Base-by-base conservation (phyloP, 2,113 vertebrate species). In the Muntiacus muntjak region DNA sequence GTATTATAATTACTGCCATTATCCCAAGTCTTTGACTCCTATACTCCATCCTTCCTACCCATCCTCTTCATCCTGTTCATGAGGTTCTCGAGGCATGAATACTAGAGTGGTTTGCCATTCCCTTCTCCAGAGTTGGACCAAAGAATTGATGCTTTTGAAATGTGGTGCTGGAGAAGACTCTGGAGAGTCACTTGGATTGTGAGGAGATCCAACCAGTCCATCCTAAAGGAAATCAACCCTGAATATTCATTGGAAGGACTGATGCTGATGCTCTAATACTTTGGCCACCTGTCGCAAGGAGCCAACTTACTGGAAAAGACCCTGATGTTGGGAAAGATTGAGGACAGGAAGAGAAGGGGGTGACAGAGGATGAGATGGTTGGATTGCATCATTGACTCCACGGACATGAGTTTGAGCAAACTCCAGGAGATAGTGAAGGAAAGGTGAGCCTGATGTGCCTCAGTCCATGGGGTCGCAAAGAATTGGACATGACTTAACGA, bases 401-500 rank as follows among this genome's bases (percentile, higher is more conserved):
- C 26, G 23, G 13, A 43, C 71, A 26, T 43, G 40, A 76, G 36
- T 43, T 76, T 76, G 71, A 43, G 40, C 23, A 76, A 76, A 76
- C 71, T 76, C 36, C 0, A 0, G 71, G 23, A 76, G 40, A 43
- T 15, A 43, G 40, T 43, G 36, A 76, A 76, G 40, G 40, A 76
- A 40, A 43, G 71, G 23, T 14, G 23, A 76, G 23, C 71, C 40
- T 76, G 12, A 26, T 26, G 23, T 76, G 71, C 23, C 23, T 40
- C 71, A 76, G 40, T 76, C 71, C 12, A 14, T 43, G 40, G 23
- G 40, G 71, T 43, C 12, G 0, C 36, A 76, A 43, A 76, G 23
- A 76, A 43, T 0, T 26, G 23, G 40, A 76, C 71, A 43, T 0
- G 0, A 43, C 40, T 14, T 76, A 43, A 43, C 2, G 12, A 43